Conservation (phyloP, 2,888 invertebrate species). For the Caenorhabditis sp. region DNA sequence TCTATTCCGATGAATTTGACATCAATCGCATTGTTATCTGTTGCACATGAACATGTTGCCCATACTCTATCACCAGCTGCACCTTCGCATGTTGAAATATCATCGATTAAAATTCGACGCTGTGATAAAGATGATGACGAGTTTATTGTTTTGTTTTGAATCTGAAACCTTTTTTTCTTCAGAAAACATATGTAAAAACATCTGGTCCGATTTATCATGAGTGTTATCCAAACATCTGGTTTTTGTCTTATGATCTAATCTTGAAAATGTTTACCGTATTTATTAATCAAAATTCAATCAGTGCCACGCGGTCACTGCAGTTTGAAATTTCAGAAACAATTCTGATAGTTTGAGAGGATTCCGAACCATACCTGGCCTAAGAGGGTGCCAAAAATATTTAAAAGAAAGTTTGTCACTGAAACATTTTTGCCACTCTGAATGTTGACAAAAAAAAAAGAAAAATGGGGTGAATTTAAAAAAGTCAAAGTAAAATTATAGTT, state of each 20-base stretch:
- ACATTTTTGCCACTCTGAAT: too few relatives aligned
- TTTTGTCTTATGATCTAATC: not conserved
- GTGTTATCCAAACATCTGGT: not conserved
- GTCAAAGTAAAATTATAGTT: too few relatives aligned
- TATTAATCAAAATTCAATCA: too few relatives aligned
- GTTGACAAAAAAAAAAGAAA: too few relatives aligned
- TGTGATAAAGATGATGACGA: slow-evolving; percentile 2
- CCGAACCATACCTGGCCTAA: too few relatives aligned
- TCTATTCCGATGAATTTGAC: slow-evolving; percentile 27
- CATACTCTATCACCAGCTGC: slow-evolving; percentile 46
- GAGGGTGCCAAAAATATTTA: too few relatives aligned
- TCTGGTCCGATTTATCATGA: not conserved
- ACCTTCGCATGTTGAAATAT: slow-evolving; percentile 31
- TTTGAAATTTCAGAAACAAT: too few relatives aligned
- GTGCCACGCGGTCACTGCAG: too few relatives aligned
- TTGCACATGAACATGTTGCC: slow-evolving; percentile 25
- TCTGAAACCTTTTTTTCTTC: slow-evolving; percentile 3
- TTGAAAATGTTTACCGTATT: too few relatives aligned
- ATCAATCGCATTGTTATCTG: slow-evolving; percentile 6
- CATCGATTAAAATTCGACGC: slow-evolving; percentile 30
- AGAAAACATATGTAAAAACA: not conserved
- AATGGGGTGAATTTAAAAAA: too few relatives aligned
- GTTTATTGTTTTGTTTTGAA: slow-evolving; percentile 4
- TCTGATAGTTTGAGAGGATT: too few relatives aligned
- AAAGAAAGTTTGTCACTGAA: too few relatives aligned